Conservation (phyloP, 2,888 invertebrate genomes). For the Glyphotaelius pellucidus region DNA sequence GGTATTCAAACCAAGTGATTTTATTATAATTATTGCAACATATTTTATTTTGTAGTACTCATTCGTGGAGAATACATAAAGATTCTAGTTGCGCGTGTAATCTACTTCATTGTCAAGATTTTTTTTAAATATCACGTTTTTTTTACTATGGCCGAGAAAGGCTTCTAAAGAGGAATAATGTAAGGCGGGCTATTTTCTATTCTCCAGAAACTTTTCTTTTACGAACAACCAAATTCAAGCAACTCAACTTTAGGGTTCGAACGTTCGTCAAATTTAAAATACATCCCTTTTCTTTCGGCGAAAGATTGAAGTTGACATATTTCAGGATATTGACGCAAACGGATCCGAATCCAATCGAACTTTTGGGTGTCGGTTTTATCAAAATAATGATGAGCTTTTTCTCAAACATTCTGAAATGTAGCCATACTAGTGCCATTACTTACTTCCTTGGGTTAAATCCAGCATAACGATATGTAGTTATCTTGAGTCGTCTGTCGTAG, state of each 20-base stretch:
- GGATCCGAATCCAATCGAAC: conserved; percentile 4
- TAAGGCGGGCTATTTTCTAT: not conserved
- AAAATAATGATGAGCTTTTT: not conserved
- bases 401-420: not conserved
- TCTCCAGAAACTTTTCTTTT: not conserved
- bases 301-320: conserved; percentile 18
- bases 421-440: not conserved
- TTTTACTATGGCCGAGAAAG: not conserved
- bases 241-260: not conserved
- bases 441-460: not conserved
- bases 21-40: too few relatives aligned
- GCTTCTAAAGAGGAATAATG: not conserved
- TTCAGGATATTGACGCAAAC: not conserved
- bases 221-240: not conserved
- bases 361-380: conserved; percentile 20
- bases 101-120: too few relatives aligned
- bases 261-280: not conserved
- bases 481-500: too few relatives aligned
- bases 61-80: too few relatives aligned
- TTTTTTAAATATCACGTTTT: too few relatives aligned
- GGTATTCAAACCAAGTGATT: too few relatives aligned
- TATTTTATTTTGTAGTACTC: too few relatives aligned
- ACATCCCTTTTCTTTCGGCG: conserved; percentile 3
- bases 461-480: not conserved
- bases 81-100: too few relatives aligned